Evolutionary conservation across 30 jellyfish, hydroid and myxozoan species (phyloP), one percentile per base, ranked within the genome.

Genomic region (Aurelia sp.): DNA sequence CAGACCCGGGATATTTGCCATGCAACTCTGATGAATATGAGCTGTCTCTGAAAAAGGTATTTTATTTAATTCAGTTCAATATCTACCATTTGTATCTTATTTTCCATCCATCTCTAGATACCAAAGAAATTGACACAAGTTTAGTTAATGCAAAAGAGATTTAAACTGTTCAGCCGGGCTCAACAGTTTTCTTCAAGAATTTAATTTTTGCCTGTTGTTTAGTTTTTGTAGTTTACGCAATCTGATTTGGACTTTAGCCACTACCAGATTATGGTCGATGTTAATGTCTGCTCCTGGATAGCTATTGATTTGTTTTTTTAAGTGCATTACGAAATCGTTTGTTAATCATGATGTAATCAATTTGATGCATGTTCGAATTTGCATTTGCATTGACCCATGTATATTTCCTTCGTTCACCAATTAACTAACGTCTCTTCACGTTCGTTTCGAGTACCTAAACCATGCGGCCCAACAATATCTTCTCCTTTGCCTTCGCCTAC

Each of bases 1-100:
- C 90, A 11, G 98, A 92, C 68, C 98, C 98, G 4, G 98, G 98
- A 37, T 92, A 30, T 58, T 82, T 92, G 41, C 90, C 89, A 6
- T 69, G 92, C 44, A 87, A 92, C 27, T 40, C 97, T 3, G 98
- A 92, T 8, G 98, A 84, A 40, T 92, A 92, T 71, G 98, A 92
- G 55, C 73, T 77, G 13, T 90, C 98, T 7, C 81, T 92, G 33
- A 92, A 92, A 92, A 90, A 87, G 92, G 98, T 92, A 41, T 6
- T 74, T 71, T 1, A 27, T n/a, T 16, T 51, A 19, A 18, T 64
- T 35, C 12, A 30, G 5, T 79, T n/a, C 9, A 8, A 2, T 44
- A 52, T 5, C 51, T 40, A 5, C 8, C 3, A 40, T 40, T 40
- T 40, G 0, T 1, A 40, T 40, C 51, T 40, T 40, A 40, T 40